Conservation (phyloP, 2,888 invertebrate genomes). For the Blastobasis adustella region DNA sequence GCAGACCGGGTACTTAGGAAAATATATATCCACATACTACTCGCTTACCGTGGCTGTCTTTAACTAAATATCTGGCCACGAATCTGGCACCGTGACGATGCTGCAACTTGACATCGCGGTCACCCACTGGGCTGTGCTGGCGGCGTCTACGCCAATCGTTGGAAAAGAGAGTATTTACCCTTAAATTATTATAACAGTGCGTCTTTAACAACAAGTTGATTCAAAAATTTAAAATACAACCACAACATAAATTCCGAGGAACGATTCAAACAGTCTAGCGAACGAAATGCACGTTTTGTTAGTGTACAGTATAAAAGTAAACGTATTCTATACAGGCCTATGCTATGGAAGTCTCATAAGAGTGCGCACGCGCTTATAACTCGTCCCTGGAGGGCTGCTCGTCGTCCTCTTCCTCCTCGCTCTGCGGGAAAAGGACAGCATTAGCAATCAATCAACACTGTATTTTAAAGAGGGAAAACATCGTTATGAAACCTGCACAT, state of each 20-base stretch:
- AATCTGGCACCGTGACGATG: constrained; percentile 8
- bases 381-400: constrained; percentile 85
- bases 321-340: constrained; percentile 64
- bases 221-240: constrained; percentile 22
- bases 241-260: constrained; percentile 39
- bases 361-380: constrained; percentile 75
- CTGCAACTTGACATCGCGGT: neutral
- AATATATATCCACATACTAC: too few species aligned
- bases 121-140: too few species aligned
- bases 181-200: constrained; percentile 31
- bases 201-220: constrained; percentile 10
- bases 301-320: constrained; percentile 50
- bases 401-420: constrained; percentile 81
- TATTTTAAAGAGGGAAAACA: neutral
- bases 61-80: constrained; percentile 35
- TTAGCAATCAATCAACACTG: neutral
- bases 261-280: constrained; percentile 47
- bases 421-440: constrained; percentile 32
- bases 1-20: neutral
- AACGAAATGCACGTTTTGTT: constrained; percentile 48
- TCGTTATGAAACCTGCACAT: too few species aligned
- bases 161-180: constrained; percentile 31
- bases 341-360: constrained; percentile 61
- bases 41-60: constrained; percentile 7
- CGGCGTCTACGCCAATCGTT: constrained; percentile 4